Conservation (phyloP, 2,113 vertebrate species). For the Mus spicilegus region DNA sequence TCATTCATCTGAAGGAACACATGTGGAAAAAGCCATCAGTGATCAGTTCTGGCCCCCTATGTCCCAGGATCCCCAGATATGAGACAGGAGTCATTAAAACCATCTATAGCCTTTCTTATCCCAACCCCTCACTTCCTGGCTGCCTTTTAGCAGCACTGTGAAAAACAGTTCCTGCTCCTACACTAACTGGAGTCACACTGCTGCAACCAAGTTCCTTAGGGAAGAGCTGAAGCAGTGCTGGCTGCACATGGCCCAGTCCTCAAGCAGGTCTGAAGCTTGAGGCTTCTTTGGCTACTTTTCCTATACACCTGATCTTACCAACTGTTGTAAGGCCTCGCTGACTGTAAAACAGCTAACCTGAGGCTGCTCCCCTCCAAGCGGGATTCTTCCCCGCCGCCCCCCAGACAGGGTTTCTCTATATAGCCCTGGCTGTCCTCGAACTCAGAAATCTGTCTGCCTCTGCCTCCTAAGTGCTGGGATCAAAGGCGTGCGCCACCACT, state of each 20-base stretch:
- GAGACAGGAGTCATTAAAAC: not conserved
- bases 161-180: fast-evolving
- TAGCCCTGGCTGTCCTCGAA: no score
- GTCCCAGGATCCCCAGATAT: not conserved
- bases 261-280: not conserved
- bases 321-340: fast-evolving
- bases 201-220: not conserved
- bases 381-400: not conserved
- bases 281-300: no score
- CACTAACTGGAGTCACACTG: not conserved
- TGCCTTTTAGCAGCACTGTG: fast-evolving
- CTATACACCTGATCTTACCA: not conserved
- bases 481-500: no score
- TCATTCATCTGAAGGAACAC: constrained; percentile 94
- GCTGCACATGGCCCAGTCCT: not conserved
- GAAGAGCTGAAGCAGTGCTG: fast-evolving
- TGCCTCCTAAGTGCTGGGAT: no score
- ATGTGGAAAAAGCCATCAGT: not conserved
- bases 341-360: no score
- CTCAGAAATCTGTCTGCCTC: no score
- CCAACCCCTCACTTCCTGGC: fast-evolving
- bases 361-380: not conserved
- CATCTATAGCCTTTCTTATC: not conserved
- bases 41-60: fast-evolving
- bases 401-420: no score